Evolutionary conservation across 2,888 invertebrate genomes (phyloP).

Genomic region (Erebia epiphron): DNA sequence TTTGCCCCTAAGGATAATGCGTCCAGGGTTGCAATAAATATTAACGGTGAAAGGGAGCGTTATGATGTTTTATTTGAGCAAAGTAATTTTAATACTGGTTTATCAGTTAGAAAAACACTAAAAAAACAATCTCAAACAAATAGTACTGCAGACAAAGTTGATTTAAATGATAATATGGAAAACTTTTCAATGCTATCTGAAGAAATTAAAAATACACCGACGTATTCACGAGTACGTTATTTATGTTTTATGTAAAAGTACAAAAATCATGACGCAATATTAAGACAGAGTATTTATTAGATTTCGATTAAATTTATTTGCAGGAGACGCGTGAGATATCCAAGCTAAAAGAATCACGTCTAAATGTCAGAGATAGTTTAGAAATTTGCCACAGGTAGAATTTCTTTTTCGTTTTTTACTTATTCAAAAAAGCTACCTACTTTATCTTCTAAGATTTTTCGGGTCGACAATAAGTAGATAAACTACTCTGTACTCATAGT

Average conservation of each 20-base stretch:
- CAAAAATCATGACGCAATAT: neutral
- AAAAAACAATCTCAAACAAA: slow-evolving; percentile 39
- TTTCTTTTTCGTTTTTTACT: slow-evolving; percentile 39
- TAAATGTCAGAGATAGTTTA: slow-evolving; percentile 65
- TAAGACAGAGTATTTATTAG: neutral
- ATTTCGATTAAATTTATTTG: slow-evolving; percentile 46
- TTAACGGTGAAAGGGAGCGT: slow-evolving; percentile 60
- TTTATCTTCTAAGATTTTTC: neutral
- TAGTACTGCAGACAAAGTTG: slow-evolving; percentile 12
- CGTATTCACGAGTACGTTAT: slow-evolving; percentile 29
- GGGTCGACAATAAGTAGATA: neutral
- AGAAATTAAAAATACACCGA: slow-evolving; percentile 1
- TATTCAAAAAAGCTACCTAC: neutral
- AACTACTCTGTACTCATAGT: too few species aligned
- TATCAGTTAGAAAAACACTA: slow-evolving; percentile 52
- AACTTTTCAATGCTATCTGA: slow-evolving; percentile 45
- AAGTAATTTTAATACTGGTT: slow-evolving; percentile 51
- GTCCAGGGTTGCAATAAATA: slow-evolving; percentile 62
- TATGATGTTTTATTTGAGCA: slow-evolving; percentile 60
- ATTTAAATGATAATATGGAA: slow-evolving; percentile 43
- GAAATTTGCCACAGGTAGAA: slow-evolving; percentile 67
- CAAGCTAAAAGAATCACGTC: slow-evolving; percentile 45
- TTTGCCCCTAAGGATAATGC: slow-evolving; percentile 44
- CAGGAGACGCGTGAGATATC: slow-evolving; percentile 50
- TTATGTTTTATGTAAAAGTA: neutral